phyloP scores from a whole-genome alignment of 2,888 invertebrate species.

The Tipula confusa region DNA sequence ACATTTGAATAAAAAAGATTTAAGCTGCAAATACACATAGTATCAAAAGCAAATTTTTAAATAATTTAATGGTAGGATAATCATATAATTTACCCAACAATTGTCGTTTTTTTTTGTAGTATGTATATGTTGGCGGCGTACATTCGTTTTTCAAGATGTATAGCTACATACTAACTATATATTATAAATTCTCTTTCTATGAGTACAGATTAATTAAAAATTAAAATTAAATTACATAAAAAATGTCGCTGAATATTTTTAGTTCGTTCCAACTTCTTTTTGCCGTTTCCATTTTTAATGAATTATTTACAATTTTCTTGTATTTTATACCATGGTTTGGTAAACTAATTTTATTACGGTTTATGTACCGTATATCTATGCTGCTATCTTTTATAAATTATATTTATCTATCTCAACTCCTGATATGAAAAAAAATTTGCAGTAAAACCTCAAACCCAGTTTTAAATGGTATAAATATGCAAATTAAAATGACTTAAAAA shows the following conservation, averaged over 20 bases:
- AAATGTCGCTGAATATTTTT: neutral
- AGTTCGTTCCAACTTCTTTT: neutral
- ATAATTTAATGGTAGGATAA: constrained; percentile 25
- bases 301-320: constrained; percentile 12
- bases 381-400: neutral
- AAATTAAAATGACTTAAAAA: constrained; percentile 6
- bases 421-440: neutral
- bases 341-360: constrained; percentile 12
- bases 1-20: neutral
- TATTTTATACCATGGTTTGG: constrained; percentile 3
- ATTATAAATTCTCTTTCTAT: neutral
- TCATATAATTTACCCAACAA: neutral
- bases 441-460: neutral
- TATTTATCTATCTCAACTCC: neutral
- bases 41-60: neutral
- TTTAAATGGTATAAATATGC: constrained; percentile 9
- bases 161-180: neutral
- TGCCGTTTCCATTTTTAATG: neutral
- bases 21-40: neutral
- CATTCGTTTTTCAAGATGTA: neutral
- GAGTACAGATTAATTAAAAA: neutral
- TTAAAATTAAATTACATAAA: neutral
- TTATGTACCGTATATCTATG: neutral
- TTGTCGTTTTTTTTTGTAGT: neutral
- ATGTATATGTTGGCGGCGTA: neutral